Conservation (phyloP, 2,797 vertebrate genomes). For the Acanthiza pusilla region DNA sequence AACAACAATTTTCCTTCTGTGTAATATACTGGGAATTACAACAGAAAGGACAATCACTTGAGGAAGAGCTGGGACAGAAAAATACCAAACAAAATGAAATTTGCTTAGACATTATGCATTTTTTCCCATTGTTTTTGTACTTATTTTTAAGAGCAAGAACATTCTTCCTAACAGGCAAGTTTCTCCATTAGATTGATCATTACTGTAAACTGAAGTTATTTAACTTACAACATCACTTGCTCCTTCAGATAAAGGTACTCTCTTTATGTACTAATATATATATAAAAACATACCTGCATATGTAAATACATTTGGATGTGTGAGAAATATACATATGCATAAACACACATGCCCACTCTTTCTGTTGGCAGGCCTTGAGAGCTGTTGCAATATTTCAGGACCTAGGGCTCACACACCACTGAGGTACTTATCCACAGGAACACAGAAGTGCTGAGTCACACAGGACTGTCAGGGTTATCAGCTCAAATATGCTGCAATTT, state of each 20-base stretch:
- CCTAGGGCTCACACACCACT: not conserved
- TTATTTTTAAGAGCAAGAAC: not conserved
- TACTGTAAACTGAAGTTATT: not conserved
- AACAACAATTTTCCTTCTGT: not conserved
- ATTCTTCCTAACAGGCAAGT: not conserved
- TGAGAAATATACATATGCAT: not conserved
- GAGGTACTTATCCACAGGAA: not conserved
- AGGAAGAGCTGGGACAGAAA: not conserved
- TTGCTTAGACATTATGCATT: not conserved
- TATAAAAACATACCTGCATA: not conserved
- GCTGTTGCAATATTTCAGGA: not conserved
- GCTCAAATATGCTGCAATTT: not conserved
- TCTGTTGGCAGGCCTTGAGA: not conserved
- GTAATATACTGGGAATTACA: not conserved
- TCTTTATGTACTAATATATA: not conserved
- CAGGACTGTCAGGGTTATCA: not conserved
- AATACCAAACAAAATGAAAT: not conserved
- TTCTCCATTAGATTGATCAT: not conserved
- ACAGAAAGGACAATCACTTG: not conserved
- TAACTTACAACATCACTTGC: accelerated
- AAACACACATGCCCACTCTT: not conserved
- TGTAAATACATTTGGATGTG: not conserved
- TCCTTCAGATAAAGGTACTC: not conserved
- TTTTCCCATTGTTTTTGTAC: not conserved
- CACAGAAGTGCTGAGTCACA: not conserved